Conservation (phyloP, 2,888 invertebrate species). For the Meganola albula region DNA sequence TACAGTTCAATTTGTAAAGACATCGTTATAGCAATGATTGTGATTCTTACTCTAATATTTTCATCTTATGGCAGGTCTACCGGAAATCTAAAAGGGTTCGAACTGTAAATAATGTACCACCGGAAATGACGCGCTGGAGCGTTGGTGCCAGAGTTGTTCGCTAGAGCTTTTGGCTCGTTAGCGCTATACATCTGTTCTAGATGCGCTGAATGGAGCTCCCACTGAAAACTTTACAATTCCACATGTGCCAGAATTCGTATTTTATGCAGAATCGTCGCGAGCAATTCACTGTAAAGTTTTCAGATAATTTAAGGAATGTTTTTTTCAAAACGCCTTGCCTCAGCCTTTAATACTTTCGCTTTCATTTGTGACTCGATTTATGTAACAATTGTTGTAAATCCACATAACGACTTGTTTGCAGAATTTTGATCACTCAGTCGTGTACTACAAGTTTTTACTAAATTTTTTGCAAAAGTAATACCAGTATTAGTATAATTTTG, state of each 20-base stretch:
- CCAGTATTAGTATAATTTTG: too few relatives aligned
- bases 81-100: slow-evolving; percentile 41
- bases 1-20: too few relatives aligned
- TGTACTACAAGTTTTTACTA: too few relatives aligned
- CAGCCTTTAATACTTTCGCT: too few relatives aligned
- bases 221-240: slow-evolving; percentile 28
- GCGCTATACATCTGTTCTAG: slow-evolving; percentile 12
- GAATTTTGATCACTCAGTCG: too few relatives aligned
- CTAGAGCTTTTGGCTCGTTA: slow-evolving; percentile 35
- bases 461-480: too few relatives aligned
- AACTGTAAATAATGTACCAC: slow-evolving; percentile 37
- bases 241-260: slow-evolving; percentile 26
- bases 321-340: slow-evolving; percentile 8
- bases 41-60: slow-evolving; percentile 10
- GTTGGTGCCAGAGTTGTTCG: slow-evolving; percentile 28
- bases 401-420: too few relatives aligned
- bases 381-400: too few relatives aligned
- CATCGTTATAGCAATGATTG: too few relatives aligned
- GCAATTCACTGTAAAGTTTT: slow-evolving; percentile 13
- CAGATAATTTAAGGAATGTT: slow-evolving; percentile 9
- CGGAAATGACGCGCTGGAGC: slow-evolving; percentile 47
- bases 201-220: slow-evolving; percentile 25
- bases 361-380: too few relatives aligned
- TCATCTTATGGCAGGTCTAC: slow-evolving; percentile 22
- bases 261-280: slow-evolving; percentile 13